phyloP scores from a whole-genome alignment of 2,113 vertebrate genomes.

The Erpornis zantholeuca region DNA sequence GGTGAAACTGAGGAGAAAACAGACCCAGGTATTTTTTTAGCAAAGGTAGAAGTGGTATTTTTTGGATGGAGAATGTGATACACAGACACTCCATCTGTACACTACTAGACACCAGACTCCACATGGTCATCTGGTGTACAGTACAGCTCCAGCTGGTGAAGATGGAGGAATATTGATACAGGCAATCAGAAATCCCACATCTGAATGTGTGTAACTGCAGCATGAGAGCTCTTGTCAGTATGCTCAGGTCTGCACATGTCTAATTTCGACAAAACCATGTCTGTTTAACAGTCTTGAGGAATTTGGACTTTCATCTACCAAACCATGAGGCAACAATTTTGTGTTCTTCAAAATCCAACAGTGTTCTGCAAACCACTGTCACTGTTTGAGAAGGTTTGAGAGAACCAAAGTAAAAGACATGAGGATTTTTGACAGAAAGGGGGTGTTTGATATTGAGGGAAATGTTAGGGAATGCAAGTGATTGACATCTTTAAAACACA shows the following conservation, averaged over 20 bases:
- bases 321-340: neutral
- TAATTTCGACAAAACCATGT: neutral
- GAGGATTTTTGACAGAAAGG: neutral
- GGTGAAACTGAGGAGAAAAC: neutral
- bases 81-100: neutral
- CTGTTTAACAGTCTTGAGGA: neutral
- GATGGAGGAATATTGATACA: rapidly evolving
- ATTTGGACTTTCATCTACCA: neutral
- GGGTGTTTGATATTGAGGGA: rapidly evolving
- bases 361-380: neutral
- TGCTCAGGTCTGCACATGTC: neutral
- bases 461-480: neutral
- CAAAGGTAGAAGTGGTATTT: neutral
- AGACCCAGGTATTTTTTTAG: neutral
- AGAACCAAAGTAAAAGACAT: neutral
- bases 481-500: neutral
- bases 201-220: neutral
- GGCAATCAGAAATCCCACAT: neutral
- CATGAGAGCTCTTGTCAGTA: neutral
- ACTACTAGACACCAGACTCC: no score
- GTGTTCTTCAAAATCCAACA: neutral
- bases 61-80: neutral
- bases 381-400: neutral
- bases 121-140: neutral
- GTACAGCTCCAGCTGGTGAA: neutral